Evolutionary conservation across 2,113 vertebrate species (phyloP).

Genomic region (Spea multiplicata): DNA sequence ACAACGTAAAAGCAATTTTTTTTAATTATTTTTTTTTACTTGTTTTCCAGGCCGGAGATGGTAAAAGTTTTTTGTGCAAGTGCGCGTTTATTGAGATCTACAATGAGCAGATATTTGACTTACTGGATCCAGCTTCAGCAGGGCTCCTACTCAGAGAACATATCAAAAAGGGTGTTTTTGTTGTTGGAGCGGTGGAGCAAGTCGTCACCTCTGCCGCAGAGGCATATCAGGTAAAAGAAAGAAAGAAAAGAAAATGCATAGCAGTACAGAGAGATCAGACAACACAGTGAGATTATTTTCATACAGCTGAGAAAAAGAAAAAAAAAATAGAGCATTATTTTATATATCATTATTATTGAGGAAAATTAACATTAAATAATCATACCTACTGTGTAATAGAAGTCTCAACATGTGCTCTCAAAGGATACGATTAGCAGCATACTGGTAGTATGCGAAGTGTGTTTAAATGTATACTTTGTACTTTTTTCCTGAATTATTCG

Average conservation of each 20-base stretch:
- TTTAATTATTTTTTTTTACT: neutral
- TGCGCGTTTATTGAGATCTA: conserved; percentile 98
- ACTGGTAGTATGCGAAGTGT: no score
- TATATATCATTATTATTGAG: no score
- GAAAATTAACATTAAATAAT: no score
- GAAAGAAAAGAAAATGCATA: conserved; percentile 20
- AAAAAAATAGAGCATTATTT: no score
- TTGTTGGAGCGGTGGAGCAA: conserved; percentile 89
- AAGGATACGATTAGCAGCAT: no score
- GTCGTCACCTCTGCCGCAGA: conserved; percentile 86
- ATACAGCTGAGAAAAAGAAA: no score
- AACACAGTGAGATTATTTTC: no score
- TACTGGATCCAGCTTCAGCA: conserved; percentile 87
- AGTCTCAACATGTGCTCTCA: no score
- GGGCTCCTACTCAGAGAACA: conserved; percentile 91
- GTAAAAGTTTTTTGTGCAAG: conserved; percentile 93
- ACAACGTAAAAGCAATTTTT: no score
- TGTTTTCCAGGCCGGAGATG: conserved; percentile 71
- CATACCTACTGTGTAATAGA: no score
- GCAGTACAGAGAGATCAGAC: no score
- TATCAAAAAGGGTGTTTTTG: conserved; percentile 93
- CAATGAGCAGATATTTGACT: conserved; percentile 95
- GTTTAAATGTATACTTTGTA: neutral
- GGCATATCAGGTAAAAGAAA: conserved; percentile 96
- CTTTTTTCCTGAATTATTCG: neutral